Conservation (phyloP, 2,888 invertebrate genomes). For the Eulithis prunata region DNA sequence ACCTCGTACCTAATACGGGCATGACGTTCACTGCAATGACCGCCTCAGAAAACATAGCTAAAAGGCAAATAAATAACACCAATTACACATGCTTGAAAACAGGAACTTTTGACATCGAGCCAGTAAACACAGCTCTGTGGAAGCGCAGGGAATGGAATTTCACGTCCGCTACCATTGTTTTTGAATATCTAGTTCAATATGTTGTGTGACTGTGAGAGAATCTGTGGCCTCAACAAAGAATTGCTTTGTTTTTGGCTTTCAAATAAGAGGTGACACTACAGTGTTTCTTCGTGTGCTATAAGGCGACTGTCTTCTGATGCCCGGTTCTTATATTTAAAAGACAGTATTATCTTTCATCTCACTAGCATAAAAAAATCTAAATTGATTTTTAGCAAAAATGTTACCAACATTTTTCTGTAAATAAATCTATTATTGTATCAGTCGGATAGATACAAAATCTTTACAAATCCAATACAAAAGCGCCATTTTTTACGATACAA, state of each 20-base stretch:
- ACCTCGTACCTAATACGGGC: neutral
- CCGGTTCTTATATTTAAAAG: too few relatives aligned
- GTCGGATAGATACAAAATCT: neutral
- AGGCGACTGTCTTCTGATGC: too few relatives aligned
- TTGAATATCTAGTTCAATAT: constrained; percentile 11
- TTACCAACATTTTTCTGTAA: too few relatives aligned
- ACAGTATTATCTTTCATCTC: too few relatives aligned
- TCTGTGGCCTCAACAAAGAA: constrained; percentile 10
- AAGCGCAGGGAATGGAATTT: constrained; percentile 7
- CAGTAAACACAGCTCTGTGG: constrained; percentile 1
- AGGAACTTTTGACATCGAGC: constrained; percentile 17
- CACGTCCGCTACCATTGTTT: constrained; percentile 9
- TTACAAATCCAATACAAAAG: neutral
- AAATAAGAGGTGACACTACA: too few relatives aligned
- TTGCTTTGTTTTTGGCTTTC: neutral
- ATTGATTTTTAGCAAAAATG: too few relatives aligned
- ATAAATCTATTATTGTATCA: neutral
- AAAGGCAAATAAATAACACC: constrained; percentile 9
- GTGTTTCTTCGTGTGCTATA: too few relatives aligned
- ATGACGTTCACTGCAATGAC: neutral
- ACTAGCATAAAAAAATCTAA: too few relatives aligned
- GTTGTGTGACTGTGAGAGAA: constrained; percentile 12
- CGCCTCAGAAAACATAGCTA: neutral
- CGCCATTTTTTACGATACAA: constrained; percentile 17
- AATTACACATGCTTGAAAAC: constrained; percentile 16